A percentile compares a stretch with the other conserved stretches of the same genome.
Conservation (phyloP, 2,113 vertebrate genomes). For the Lethenteron reissneri region DNA sequence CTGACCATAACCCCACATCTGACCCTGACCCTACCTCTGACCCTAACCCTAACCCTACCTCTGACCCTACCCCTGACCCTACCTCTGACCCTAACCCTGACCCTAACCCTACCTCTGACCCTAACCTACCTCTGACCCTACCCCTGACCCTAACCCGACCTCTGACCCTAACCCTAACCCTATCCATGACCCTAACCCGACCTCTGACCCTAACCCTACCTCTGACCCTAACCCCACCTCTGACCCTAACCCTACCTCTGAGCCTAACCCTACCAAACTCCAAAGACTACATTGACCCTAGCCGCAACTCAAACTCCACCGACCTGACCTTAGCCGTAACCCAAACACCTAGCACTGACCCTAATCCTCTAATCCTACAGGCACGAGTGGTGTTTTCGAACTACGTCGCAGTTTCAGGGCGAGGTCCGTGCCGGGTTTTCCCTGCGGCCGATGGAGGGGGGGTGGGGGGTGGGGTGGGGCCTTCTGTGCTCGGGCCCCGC, state of each 20-base stretch:
- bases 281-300: not conserved
- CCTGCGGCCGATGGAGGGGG: too few relatives aligned
- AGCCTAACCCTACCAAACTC: not conserved
- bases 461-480: too few relatives aligned
- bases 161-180: not conserved
- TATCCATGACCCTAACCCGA: not conserved
- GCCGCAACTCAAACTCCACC: not conserved
- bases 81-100: not conserved
- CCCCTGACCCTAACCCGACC: not conserved
- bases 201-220: not conserved
- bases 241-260: not conserved
- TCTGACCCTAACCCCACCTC: not conserved
- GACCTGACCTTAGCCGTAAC: too few relatives aligned
- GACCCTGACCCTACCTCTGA: not conserved
- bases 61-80: not conserved
- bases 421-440: too few relatives aligned
- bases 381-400: too few relatives aligned
- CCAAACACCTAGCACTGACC: too few relatives aligned
- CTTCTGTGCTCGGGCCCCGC: too few relatives aligned
- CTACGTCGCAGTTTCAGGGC: too few relatives aligned
- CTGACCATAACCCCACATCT: not conserved
- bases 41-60: not conserved
- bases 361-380: too few relatives aligned
- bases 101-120: not conserved
- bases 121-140: not conserved